Conservation (phyloP, 1,140 invertebrate species). For the Uloborus diversus region DNA sequence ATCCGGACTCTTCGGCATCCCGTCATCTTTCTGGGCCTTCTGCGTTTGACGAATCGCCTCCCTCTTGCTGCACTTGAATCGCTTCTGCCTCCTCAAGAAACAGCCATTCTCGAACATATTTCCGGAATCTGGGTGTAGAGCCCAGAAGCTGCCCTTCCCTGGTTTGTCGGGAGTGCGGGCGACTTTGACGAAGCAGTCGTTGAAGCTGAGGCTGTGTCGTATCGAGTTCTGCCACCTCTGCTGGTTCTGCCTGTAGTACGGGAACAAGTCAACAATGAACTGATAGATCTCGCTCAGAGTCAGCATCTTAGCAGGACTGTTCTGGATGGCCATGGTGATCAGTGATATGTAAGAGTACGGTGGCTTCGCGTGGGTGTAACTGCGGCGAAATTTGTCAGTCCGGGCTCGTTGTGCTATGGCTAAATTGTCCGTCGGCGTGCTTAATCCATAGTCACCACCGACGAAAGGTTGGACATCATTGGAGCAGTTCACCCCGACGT, state of each 20-base stretch:
- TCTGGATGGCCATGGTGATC: slow-evolving; percentile 99
- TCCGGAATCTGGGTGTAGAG: slow-evolving; percentile 70
- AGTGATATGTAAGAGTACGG: slow-evolving; percentile 98
- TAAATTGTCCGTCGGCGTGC: slow-evolving; percentile 52
- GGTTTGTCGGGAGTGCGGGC: slow-evolving; percentile 96
- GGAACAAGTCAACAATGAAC: slow-evolving; percentile 99
- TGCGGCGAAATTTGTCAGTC: slow-evolving; percentile 70
- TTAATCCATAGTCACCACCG: slow-evolving; percentile 14
- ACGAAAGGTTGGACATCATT: slow-evolving; percentile 66
- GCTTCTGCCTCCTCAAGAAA: slow-evolving; percentile 66
- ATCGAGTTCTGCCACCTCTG: slow-evolving; percentile 98
- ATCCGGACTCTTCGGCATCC: background rate
- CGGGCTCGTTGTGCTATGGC: slow-evolving; percentile 11
- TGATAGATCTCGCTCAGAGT: slow-evolving; percentile 98
- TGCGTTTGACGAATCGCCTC: slow-evolving; percentile 10
- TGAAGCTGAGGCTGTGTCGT: slow-evolving; percentile 88
- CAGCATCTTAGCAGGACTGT: slow-evolving; percentile 92
- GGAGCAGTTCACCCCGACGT: slow-evolving; percentile 58
- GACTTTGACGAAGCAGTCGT: slow-evolving; percentile 99
- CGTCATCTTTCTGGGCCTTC: slow-evolving; percentile 55
- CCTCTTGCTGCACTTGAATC: slow-evolving; percentile 47
- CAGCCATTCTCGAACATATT: slow-evolving; percentile 73
- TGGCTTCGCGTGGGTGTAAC: slow-evolving; percentile 96
- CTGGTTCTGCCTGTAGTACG: slow-evolving; percentile 97
- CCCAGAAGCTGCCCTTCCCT: slow-evolving; percentile 75